Percentiles rank a stretch among this genome's conserved stretches.
phyloP scores from a whole-genome alignment of 2,888 invertebrate genomes.

The Ornithoptera alexandrae region DNA sequence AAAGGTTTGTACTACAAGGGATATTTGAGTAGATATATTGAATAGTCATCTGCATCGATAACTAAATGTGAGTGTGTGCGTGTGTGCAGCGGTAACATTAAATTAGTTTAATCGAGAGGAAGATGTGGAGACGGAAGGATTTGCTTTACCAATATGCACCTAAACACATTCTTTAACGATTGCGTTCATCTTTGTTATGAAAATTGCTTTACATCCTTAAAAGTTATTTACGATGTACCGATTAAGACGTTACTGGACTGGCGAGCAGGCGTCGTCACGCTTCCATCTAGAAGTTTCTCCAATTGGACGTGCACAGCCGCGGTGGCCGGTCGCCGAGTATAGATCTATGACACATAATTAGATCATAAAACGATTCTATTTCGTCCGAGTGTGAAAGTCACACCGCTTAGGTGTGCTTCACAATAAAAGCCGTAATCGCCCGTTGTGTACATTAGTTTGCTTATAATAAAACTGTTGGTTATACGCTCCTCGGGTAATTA shows the following conservation, averaged over 20 bases:
- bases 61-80: no score
- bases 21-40: no score
- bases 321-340: background rate
- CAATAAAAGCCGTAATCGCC: background rate
- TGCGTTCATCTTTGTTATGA: no score
- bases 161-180: no score
- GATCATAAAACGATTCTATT: conserved; percentile 16
- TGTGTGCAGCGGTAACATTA: no score
- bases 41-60: no score
- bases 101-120: no score
- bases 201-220: no score
- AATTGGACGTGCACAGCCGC: background rate
- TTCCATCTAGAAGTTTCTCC: conserved; percentile 6
- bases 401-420: background rate
- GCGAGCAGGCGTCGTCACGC: background rate
- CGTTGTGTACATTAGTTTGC: background rate
- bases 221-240: background rate
- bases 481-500: no score
- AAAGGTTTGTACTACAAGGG: no score
- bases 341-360: conserved; percentile 21
- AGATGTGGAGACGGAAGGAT: no score
- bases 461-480: background rate
- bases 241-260: background rate
- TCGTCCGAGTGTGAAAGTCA: conserved; percentile 1
- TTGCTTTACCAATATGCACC: no score